Conservation (phyloP, 2,113 vertebrate genomes). For the Mustelus asterias region DNA sequence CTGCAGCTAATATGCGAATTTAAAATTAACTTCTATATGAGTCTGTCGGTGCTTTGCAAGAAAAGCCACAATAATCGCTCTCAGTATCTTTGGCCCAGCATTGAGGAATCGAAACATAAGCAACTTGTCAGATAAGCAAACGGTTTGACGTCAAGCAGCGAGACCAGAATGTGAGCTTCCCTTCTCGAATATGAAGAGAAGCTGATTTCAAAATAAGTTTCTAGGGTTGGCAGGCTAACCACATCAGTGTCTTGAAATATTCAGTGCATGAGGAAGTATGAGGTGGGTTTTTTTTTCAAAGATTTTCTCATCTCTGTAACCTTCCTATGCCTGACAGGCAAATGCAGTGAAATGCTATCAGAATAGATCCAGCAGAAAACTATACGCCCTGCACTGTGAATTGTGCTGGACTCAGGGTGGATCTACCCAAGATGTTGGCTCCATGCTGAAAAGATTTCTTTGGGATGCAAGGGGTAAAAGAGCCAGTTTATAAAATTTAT, state of each 20-base stretch:
- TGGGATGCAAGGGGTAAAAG: neutral
- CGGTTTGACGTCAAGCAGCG: neutral
- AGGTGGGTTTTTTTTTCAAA: constrained; percentile 26
- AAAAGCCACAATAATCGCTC: constrained; percentile 15
- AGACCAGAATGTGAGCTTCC: constrained; percentile 32
- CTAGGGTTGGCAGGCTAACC: constrained; percentile 12
- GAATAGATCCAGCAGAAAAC: neutral
- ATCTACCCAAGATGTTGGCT: neutral
- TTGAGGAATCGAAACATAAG: constrained; percentile 19
- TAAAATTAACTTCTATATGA: constrained; percentile 11
- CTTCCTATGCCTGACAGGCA: neutral
- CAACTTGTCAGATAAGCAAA: constrained; percentile 5
- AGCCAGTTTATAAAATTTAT: neutral
- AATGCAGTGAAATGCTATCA: neutral
- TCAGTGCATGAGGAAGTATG: neutral
- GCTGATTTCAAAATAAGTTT: constrained; percentile 33
- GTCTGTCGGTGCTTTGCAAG: neutral
- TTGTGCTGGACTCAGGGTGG: neutral
- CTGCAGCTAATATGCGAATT: neutral
- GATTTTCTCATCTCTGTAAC: neutral
- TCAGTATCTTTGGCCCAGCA: neutral
- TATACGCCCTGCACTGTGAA: neutral
- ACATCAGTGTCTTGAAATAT: constrained; percentile 26
- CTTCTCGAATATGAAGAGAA: constrained; percentile 18
- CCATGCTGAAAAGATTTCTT: neutral